A percentile compares a stretch with the other conserved stretches of the same genome.
Evolutionary conservation across 1,140 invertebrate species (phyloP).

Genomic region (Drosophila guanche): DNA sequence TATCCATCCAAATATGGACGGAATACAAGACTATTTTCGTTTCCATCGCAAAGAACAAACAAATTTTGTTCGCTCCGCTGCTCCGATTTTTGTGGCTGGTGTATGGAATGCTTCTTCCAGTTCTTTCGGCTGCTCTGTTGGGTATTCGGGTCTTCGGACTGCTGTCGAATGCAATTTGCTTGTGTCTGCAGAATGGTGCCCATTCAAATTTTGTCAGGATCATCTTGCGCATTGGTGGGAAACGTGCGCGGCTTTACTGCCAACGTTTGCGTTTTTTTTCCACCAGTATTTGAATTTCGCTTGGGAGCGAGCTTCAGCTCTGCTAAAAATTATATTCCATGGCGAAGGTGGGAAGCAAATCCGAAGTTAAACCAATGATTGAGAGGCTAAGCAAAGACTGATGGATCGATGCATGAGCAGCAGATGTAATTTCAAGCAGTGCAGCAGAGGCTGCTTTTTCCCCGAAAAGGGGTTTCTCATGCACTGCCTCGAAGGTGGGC

Average conservation of each 20-base stretch:
- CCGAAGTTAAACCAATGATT: too few species aligned
- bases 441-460: too few species aligned
- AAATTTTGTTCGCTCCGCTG: too few species aligned
- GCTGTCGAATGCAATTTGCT: slow-evolving; percentile 39
- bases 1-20: slow-evolving; percentile 34
- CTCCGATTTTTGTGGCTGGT: not conserved
- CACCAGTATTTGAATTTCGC: slow-evolving; percentile 2
- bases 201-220: slow-evolving; percentile 18
- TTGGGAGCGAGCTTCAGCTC: too few species aligned
- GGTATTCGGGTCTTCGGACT: not conserved
- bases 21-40: slow-evolving; percentile 17
- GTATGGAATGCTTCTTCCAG: slow-evolving; percentile 13
- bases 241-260: slow-evolving; percentile 11
- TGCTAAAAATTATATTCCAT: too few species aligned
- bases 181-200: slow-evolving; percentile 20
- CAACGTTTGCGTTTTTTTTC: slow-evolving; percentile 13
- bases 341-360: too few species aligned
- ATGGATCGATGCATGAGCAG: too few species aligned
- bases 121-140: not conserved
- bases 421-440: too few species aligned
- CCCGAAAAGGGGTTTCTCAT: too few species aligned
- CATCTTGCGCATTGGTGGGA: slow-evolving; percentile 20
- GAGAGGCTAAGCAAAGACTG: too few species aligned
- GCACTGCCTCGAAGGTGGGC: too few species aligned
- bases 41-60: too few species aligned